Base-by-base conservation (phyloP, 2,888 invertebrate species). In the Hydraecia micacea region DNA sequence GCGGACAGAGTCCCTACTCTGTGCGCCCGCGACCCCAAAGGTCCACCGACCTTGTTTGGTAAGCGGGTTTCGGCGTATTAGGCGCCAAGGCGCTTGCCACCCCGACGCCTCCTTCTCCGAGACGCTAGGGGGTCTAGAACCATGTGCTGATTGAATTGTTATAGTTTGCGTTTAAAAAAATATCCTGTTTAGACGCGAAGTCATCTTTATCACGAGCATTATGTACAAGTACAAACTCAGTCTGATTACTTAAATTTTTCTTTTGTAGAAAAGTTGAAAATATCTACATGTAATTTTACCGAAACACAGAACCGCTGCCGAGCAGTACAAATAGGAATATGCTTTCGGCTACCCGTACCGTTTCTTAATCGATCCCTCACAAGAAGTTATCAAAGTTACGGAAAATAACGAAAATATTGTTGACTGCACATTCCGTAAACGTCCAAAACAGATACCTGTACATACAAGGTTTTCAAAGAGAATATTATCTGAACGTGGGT, bases 401-500 rank as follows among this genome's bases (percentile, higher is more conserved):
- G 4, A 18, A 66, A 42, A 11, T 42, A 42, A 5, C 4, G 9
- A 42, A n/a, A 28, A 28, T 21, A 28, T 15, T 73, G 8, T 49
- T 73, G 39, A 52, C 39, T 39, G 3, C 5, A 28, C 3, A 52
- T 32, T 32, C 32, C 25, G 28, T 39, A 52, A 36, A 36, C 11
- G 46, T 73, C 3, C 28, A 55, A 63, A 80, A 65, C 73, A 74
- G 62, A 72, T 72, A 73, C 15, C 60, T 73, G 73, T 9, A 70
- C 62, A 21, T 58, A 69, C 70, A 80, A 65, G 77, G 52, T 75
- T 65, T 28, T 36, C 73, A 77, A 75, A 74, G 77, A 80, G 69
- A 52, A 75, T 84, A 77, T 76, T 83, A 83, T 58, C 65, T 74
- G 73, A 70, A 52, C 69, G 46, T 36, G 36, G 62, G 77, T 60